A percentile compares a stretch with the other conserved stretches of the same genome.
These are phyloP conservation scores for Oreonectes daqikongensis DNA, from an alignment of 2,797 vertebrate genomes.

Conservation along the genomic window DNA sequence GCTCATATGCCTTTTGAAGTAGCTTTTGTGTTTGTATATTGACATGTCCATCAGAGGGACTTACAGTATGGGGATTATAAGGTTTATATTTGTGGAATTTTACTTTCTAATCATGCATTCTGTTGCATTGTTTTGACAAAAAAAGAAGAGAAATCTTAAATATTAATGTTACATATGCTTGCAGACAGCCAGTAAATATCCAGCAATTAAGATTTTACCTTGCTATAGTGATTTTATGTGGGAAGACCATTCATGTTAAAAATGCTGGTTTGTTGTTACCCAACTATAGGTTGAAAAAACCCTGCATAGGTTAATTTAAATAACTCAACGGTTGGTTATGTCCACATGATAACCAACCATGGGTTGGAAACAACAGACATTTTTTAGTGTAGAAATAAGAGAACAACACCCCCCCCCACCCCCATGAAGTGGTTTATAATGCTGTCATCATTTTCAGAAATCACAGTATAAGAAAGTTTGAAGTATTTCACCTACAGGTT, in stretches of 20 bases:
- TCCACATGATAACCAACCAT: too few relatives aligned
- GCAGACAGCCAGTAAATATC: background rate
- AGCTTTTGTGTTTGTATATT: background rate
- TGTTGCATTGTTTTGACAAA: background rate
- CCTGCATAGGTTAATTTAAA: too few relatives aligned
- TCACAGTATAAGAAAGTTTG: too few relatives aligned
- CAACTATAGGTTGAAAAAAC: too few relatives aligned
- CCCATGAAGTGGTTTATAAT: constrained; percentile 15
- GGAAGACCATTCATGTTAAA: background rate
- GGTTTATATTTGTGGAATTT: background rate
- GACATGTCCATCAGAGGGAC: background rate
- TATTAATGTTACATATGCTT: background rate
- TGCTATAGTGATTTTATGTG: background rate
- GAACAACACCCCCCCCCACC: constrained; percentile 5
- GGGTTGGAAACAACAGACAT: too few relatives aligned
- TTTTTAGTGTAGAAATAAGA: background rate
- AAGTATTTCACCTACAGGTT: too few relatives aligned
- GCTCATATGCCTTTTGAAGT: background rate
- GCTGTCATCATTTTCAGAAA: constrained; percentile 5
- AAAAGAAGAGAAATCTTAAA: background rate
- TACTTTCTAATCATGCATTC: background rate
- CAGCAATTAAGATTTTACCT: background rate
- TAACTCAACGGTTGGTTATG: too few relatives aligned
- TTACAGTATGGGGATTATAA: background rate
- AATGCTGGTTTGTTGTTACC: too few relatives aligned